Percentiles rank a stretch among this genome's conserved stretches.
Evolutionary conservation across 2,888 invertebrate species (phyloP).

Genomic region (Drosophila pegasa): DNA sequence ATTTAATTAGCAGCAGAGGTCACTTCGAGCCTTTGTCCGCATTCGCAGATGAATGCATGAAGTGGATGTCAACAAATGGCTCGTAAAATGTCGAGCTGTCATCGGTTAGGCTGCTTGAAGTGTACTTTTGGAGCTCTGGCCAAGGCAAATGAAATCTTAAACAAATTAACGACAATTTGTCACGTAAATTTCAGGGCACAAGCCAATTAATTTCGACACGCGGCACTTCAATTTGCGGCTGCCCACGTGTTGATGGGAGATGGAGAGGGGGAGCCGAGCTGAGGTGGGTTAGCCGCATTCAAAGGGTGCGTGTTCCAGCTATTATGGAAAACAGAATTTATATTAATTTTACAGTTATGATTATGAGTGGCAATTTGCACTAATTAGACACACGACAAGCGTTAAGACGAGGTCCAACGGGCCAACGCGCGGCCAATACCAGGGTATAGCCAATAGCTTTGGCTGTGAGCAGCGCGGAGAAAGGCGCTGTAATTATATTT

Average conservation of each 20-base stretch:
- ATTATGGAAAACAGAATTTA: conserved; percentile 49
- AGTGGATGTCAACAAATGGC: conserved; percentile 52
- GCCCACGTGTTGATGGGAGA: neutral
- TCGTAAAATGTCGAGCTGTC: conserved; percentile 33
- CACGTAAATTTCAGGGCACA: conserved; percentile 31
- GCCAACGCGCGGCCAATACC: neutral
- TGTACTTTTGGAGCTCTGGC: conserved; percentile 14
- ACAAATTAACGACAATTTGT: conserved; percentile 61
- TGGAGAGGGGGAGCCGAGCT: too few species aligned
- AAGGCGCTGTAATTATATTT: conserved; percentile 68
- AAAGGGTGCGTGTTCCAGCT: conserved; percentile 26
- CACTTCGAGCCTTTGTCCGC: conserved; percentile 26
- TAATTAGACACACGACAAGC: conserved; percentile 63
- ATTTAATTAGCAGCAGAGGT: conserved; percentile 64
- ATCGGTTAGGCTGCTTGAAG: conserved; percentile 8
- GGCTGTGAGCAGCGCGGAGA: neutral
- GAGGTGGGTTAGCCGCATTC: neutral
- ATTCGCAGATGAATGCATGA: conserved; percentile 48
- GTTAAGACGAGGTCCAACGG: conserved; percentile 22
- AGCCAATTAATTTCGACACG: conserved; percentile 40
- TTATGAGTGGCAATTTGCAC: conserved; percentile 68
- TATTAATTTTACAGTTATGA: conserved; percentile 72
- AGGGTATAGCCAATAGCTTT: conserved; percentile 16
- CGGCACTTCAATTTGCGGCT: conserved; percentile 14
- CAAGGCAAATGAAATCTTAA: conserved; percentile 31